Percentiles rank a stretch among this genome's conserved stretches.
Conservation (phyloP, 2,888 invertebrate species). For the Diaprepes abbreviatus region DNA sequence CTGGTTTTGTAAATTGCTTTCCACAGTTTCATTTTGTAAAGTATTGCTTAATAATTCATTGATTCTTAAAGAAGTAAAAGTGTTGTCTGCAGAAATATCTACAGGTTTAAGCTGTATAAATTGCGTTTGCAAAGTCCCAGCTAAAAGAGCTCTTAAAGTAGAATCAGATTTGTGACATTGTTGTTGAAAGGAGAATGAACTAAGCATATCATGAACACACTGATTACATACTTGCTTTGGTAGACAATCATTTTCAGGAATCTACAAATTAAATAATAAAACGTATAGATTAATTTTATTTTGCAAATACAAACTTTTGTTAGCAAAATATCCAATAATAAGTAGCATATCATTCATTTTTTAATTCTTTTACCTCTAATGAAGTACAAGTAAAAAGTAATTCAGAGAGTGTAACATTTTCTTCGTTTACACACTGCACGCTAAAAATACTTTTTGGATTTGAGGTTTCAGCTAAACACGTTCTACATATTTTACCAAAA, state of each 20-base stretch:
- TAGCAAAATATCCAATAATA: too few relatives aligned
- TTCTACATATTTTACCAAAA: constrained; percentile 65
- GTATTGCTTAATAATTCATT: constrained; percentile 36
- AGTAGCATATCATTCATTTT: too few relatives aligned
- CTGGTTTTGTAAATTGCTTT: constrained; percentile 29
- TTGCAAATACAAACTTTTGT: too few relatives aligned
- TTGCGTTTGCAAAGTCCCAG: constrained; percentile 51
- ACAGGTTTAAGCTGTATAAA: constrained; percentile 55
- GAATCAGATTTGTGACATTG: constrained; percentile 64
- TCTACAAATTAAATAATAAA: constrained; percentile 55
- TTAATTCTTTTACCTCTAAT: constrained; percentile 57
- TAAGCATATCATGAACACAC: constrained; percentile 64
- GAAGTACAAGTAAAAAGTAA: constrained; percentile 65
- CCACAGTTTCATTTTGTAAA: constrained; percentile 30
- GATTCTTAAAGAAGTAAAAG: constrained; percentile 16
- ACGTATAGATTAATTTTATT: too few relatives aligned
- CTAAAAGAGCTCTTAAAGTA: constrained; percentile 61
- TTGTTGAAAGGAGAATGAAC: constrained; percentile 65
- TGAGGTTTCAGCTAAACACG: constrained; percentile 63
- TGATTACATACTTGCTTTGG: constrained; percentile 64
- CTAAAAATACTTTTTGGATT: constrained; percentile 63
- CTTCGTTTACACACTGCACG: constrained; percentile 60
- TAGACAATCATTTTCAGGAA: constrained; percentile 64
- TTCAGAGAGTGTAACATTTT: constrained; percentile 60
- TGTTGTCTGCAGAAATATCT: constrained; percentile 10